Base-by-base conservation (phyloP, 1,140 invertebrate species). In the Heliconius melpomene region DNA sequence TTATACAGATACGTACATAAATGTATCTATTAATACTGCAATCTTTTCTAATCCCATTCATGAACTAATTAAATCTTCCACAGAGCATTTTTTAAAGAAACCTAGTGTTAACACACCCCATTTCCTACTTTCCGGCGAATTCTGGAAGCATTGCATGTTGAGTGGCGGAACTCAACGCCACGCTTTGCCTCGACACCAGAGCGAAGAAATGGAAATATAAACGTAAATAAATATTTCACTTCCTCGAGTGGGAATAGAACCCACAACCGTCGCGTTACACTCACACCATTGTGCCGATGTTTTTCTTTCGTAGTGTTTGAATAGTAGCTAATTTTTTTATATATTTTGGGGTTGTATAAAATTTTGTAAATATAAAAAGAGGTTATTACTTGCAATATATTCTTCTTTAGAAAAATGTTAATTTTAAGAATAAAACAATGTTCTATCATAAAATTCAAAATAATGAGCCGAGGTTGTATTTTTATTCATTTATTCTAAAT, bases 401-500 rank as follows among this genome's bases (percentile, higher is more conserved):
- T 72, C 9, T 66, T 66, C 46, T 74, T 74, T 50, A 74, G 2
- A 9, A 78, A 79, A 77, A 84, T 89, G 74, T 57, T 86, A 70
- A 87, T 66, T 79, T 83, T 26, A 29, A 16, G 32, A 46, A 7
- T 13, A 74, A 74, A 75, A 46, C 20, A 75, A 26, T 5, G 3
- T 66, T 66, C 26, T 13, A 66, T 66, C 26, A 66, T 29, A 3
- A 66, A 66, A 66, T 66, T 66, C 13, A 5, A 29, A 66, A 13
- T n/a, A 16, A 26, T 26, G 26, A 13, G 2, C 60, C 11, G 13
- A 26, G n/a, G 13, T 16, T 66, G 60, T 26, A 81, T 60, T 79
- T 75, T 66, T 20, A 36, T 2, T 89, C 90, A 93, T 89, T 92
- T 89, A 85, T 84, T 79, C 86, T 86, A 92, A 92, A 93, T 90